Percentiles rank a stretch among this genome's conserved stretches.
These are phyloP conservation scores for Conus canariensis DNA, from an alignment of 2,888 invertebrate species.

Conservation along the genomic window DNA sequence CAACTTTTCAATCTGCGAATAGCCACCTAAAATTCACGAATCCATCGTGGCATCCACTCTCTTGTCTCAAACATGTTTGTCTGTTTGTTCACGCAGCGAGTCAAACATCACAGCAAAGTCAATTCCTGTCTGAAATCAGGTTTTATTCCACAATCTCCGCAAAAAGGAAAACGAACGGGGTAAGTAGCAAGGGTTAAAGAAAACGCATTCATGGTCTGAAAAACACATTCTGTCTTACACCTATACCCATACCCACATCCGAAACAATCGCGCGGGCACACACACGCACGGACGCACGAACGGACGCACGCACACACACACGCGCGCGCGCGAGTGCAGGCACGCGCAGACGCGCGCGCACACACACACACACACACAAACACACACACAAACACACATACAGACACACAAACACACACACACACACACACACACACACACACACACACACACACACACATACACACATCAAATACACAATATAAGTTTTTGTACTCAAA, in stretches of 20 bases:
- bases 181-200: too few relatives aligned
- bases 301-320: not conserved
- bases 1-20: too few relatives aligned
- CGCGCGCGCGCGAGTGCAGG: not conserved
- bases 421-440: not conserved
- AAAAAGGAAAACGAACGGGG: too few relatives aligned
- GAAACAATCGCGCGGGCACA: not conserved
- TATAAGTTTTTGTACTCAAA: not conserved
- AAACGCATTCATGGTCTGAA: not conserved
- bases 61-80: too few relatives aligned
- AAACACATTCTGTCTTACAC: not conserved
- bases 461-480: not conserved
- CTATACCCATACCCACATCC: not conserved
- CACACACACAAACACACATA: not conserved
- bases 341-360: not conserved
- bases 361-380: not conserved
- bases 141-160: too few relatives aligned
- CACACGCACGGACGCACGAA: not conserved
- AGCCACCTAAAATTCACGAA: too few relatives aligned
- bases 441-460: slow-evolving; percentile 5
- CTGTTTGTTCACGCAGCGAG: too few relatives aligned
- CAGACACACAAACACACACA: not conserved
- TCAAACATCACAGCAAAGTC: too few relatives aligned
- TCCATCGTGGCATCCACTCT: too few relatives aligned
- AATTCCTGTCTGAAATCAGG: too few relatives aligned